Conservation (phyloP, 2,888 invertebrate genomes). For the Drosophila greeni region DNA sequence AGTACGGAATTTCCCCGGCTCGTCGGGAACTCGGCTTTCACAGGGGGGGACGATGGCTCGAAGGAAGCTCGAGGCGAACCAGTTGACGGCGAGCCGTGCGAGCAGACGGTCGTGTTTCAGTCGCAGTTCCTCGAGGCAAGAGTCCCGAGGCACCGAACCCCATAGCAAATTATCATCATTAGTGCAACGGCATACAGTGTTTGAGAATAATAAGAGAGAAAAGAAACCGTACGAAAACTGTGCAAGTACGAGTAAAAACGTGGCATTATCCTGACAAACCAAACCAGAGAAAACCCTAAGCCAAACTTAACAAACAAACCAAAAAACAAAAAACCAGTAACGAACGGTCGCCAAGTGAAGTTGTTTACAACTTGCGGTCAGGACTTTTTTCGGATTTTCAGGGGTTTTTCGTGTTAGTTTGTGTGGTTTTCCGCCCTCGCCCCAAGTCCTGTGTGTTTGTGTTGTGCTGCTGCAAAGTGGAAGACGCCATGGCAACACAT, state of each 20-base stretch:
- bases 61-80: conserved; percentile 74
- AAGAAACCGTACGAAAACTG: conserved; percentile 14
- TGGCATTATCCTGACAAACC: conserved; percentile 55
- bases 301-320: background rate
- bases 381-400: conserved; percentile 42
- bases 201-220: background rate
- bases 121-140: conserved; percentile 43
- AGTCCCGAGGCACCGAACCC: conserved; percentile 5
- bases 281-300: conserved; percentile 1
- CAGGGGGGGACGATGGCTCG: conserved; percentile 13
- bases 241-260: conserved; percentile 10
- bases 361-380: conserved; percentile 48
- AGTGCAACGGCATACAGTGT: conserved; percentile 24
- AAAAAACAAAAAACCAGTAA: conserved; percentile 9
- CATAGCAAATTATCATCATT: conserved; percentile 14
- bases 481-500: conserved; percentile 73
- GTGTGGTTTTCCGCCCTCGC: conserved; percentile 34
- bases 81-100: conserved; percentile 79
- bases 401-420: conserved; percentile 38
- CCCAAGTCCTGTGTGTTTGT: conserved; percentile 44
- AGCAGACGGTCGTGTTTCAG: conserved; percentile 78
- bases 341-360: conserved; percentile 39
- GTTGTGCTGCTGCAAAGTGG: conserved; percentile 62
- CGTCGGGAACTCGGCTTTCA: conserved; percentile 16
- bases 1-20: conserved; percentile 41